These are phyloP conservation scores for Aspiorhynchus laticeps DNA, from an alignment of 2,113 vertebrate genomes.

Conservation along the genomic window DNA sequence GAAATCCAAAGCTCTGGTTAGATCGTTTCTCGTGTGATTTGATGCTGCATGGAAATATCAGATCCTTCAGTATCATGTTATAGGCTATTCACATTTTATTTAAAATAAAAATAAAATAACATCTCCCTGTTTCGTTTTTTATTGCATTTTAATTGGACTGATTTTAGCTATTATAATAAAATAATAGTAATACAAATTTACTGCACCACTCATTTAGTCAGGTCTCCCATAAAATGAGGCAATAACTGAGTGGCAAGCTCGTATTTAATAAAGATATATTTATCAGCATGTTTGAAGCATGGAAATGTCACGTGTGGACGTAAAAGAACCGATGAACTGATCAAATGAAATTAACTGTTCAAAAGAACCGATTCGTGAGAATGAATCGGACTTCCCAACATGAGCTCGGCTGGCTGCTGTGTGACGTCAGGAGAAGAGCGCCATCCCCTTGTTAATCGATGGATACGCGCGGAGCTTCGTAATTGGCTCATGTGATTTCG, in stretches of 20 bases:
- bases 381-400: background rate
- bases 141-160: background rate
- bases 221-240: background rate
- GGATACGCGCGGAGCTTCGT: background rate
- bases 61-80: background rate
- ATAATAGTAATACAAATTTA: background rate
- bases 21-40: background rate
- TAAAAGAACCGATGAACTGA: background rate
- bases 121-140: background rate
- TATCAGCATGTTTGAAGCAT: background rate
- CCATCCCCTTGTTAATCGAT: background rate
- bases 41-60: background rate
- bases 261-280: background rate
- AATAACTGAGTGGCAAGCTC: background rate
- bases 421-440: constrained; percentile 17
- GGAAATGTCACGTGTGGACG: background rate
- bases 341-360: background rate
- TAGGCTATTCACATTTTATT: background rate
- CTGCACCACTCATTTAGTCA: background rate
- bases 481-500: background rate
- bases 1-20: background rate
- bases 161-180: background rate
- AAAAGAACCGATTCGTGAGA: constrained; percentile 6
- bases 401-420: background rate
- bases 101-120: background rate